Conservation (phyloP, 2,113 vertebrate species). For the Nibea albiflora region DNA sequence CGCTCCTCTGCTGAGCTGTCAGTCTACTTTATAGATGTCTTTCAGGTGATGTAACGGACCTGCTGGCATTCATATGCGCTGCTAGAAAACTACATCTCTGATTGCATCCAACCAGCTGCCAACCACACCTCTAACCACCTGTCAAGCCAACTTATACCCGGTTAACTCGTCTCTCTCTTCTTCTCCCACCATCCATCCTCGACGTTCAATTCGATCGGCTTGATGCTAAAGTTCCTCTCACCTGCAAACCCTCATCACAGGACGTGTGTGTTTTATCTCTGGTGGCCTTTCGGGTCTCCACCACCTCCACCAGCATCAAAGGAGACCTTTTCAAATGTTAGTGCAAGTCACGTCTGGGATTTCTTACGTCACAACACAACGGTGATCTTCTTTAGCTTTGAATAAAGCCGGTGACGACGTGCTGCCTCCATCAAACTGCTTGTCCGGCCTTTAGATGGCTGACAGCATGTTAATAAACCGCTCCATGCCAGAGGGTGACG, state of each 20-base stretch:
- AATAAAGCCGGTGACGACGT: conserved; percentile 23
- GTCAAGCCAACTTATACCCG: background rate
- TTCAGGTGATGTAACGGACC: conserved; percentile 2
- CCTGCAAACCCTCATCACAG: background rate
- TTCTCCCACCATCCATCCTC: background rate
- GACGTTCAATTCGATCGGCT: no score
- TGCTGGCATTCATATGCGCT: background rate
- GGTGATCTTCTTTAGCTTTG: conserved; percentile 1
- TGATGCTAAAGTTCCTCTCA: background rate
- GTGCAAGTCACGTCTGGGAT: background rate
- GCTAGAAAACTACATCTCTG: background rate
- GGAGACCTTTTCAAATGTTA: conserved; percentile 6
- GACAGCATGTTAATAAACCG: conserved; percentile 31
- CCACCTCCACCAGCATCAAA: background rate
- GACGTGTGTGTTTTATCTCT: background rate
- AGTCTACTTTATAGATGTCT: background rate
- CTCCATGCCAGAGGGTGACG: conserved; percentile 29
- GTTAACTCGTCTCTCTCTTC: background rate
- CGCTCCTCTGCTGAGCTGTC: background rate
- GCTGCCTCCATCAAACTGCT: conserved; percentile 9
- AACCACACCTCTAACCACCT: background rate
- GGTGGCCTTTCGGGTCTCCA: background rate
- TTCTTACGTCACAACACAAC: conserved; percentile 1
- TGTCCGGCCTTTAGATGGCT: conserved; percentile 6
- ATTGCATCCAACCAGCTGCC: background rate